Base-by-base conservation (phyloP, 2,888 invertebrate genomes). In the Pristionchus fissidentatus region DNA sequence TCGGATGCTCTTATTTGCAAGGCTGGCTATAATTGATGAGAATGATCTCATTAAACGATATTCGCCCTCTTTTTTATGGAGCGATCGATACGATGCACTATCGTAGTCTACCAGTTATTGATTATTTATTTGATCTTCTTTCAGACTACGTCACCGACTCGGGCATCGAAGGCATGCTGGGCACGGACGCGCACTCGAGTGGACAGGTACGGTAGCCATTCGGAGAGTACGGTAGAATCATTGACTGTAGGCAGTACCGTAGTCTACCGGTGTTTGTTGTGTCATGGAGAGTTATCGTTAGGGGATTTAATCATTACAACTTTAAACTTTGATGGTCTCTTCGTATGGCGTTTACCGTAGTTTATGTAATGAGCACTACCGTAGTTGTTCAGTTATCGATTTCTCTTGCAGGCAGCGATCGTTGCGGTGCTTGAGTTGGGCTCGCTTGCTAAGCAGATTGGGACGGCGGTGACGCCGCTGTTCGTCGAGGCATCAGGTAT, bases 361-460 rank as follows among this genome's bases (percentile, higher is more conserved):
- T 46, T 78, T 15, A 49, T 46, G 22, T 10, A 29, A 32, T 49
- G 1, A 49, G 66, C 81, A 8, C 66, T 66, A 66, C 66, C 19
- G 66, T 66, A 66, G 66, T 5, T 1, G 8, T 60, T 32, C 29
- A 60, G 29, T 15, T 0, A 60, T 60, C 13, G 10, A 85, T 84
- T 35, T 85, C 84, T n/a, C n/a, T n/a, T 62, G 1, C 85, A 87
- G 55, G 89, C 91, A 0, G 85, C 87, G 32, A 85, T 87, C 3
- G 98, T 98, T 92, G 97, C 97, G 5, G 93, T 99, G 87, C 97
- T 96, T 92, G 98, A 98, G 93, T 95, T 98, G 81, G 97, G 97
- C 2, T 95, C 96, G 91, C 94, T 98, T 84, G 95, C 97, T 32
- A 94, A 96, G 55, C 96, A 96, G 86, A 94, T 99, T 26, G 97